A percentile compares a stretch with the other conserved stretches of the same genome.
phyloP scores from a whole-genome alignment of 2,888 invertebrate species.

The Glyphotaelius pellucidus region DNA sequence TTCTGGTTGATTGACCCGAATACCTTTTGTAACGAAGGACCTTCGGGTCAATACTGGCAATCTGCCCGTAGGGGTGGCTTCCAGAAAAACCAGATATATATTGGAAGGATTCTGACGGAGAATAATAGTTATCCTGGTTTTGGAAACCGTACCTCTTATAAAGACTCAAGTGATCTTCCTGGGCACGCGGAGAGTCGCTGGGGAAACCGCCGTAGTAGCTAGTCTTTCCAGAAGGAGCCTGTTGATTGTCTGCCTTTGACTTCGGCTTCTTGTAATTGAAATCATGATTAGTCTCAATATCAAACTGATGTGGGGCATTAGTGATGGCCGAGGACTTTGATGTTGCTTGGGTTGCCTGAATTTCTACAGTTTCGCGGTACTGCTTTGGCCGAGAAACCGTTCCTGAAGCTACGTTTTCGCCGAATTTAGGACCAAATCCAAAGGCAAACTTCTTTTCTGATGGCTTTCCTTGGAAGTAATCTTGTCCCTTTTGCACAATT shows the following conservation, averaged over 20 bases:
- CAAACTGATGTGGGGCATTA: conserved; percentile 72
- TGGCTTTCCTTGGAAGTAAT: conserved; percentile 73
- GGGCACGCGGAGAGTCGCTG: conserved; percentile 67
- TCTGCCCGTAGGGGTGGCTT: conserved; percentile 68
- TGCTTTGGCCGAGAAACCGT: conserved; percentile 68
- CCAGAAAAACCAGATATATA: conserved; percentile 72
- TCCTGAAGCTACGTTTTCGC: conserved; percentile 72
- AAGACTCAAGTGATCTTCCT: conserved; percentile 67
- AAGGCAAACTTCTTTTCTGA: conserved; percentile 74
- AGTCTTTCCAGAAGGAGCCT: conserved; percentile 64
- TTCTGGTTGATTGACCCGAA: conserved; percentile 68
- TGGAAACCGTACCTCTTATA: conserved; percentile 71
- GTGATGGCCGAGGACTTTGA: conserved; percentile 61
- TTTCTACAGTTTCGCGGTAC: conserved; percentile 62
- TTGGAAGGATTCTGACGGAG: conserved; percentile 65
- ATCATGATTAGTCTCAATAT: conserved; percentile 75
- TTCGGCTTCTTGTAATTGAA: conserved; percentile 73
- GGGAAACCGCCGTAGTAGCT: conserved; percentile 74
- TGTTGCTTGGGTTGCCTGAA: conserved; percentile 63
- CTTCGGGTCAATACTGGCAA: conserved; percentile 57
- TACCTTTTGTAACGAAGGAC: conserved; percentile 73
- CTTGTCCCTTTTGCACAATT: conserved; percentile 65
- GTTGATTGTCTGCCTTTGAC: conserved; percentile 67
- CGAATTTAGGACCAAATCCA: conserved; percentile 76
- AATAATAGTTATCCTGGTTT: conserved; percentile 67